These are phyloP conservation scores for Akabosia matsudoensis DNA, from an alignment of 1,140 invertebrate genomes.

Conservation along the genomic window DNA sequence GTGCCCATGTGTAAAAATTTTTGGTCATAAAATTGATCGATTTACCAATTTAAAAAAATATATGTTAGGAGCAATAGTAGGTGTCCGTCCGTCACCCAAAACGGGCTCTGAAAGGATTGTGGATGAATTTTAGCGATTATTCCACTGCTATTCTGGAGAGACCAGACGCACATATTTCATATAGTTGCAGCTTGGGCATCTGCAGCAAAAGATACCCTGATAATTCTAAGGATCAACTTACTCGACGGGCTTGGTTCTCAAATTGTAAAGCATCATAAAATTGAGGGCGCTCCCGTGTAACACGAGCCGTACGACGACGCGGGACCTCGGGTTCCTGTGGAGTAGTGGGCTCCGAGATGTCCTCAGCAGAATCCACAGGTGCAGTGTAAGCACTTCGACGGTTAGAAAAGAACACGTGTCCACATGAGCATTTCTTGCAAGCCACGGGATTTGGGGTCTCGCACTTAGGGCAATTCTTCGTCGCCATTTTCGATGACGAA, in stretches of 20 bases:
- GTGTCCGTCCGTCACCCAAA: too few relatives aligned
- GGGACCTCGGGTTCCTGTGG: constrained; percentile 50
- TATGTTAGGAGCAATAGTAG: too few relatives aligned
- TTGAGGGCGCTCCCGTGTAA: constrained; percentile 73
- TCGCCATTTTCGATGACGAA: constrained; percentile 16
- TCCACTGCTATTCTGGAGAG: too few relatives aligned
- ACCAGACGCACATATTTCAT: neutral
- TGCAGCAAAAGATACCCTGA: neutral
- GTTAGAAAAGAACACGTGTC: constrained; percentile 71
- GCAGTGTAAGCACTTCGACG: constrained; percentile 58
- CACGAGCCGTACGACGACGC: constrained; percentile 66
- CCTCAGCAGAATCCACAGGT: constrained; percentile 48
- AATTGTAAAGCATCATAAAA: constrained; percentile 77
- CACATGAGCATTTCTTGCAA: constrained; percentile 73
- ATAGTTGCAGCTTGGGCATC: neutral
- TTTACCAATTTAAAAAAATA: too few relatives aligned
- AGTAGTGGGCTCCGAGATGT: constrained; percentile 36
- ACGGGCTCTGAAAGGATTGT: too few relatives aligned
- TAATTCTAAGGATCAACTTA: constrained; percentile 47
- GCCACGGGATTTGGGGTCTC: constrained; percentile 68
- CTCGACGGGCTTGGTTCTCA: constrained; percentile 65
- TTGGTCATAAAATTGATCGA: too few relatives aligned
- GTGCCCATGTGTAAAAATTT: too few relatives aligned
- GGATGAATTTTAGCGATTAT: too few relatives aligned
- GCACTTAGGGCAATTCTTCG: constrained; percentile 18